phyloP scores from a whole-genome alignment of 2,888 invertebrate genomes.

The Drosophila parthenogenetica region DNA sequence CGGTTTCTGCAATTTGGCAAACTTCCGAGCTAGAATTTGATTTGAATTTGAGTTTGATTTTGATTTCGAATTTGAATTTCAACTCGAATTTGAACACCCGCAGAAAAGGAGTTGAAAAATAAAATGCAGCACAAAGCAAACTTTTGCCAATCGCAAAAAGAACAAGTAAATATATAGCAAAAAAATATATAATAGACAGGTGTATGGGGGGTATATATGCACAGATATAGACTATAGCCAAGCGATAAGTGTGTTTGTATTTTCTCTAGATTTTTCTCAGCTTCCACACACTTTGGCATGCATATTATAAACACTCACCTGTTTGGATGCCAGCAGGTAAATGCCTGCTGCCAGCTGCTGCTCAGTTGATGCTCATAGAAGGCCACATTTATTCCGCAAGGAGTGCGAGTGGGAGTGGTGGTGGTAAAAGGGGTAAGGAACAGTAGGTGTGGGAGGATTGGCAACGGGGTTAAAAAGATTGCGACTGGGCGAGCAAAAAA shows the following conservation, averaged over 20 bases:
- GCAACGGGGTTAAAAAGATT: conserved; percentile 24
- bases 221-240: conserved; percentile 1
- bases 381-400: conserved; percentile 50
- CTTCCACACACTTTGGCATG: conserved; percentile 65
- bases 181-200: neutral
- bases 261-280: conserved; percentile 46
- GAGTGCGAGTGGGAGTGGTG: neutral
- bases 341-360: conserved; percentile 33
- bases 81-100: neutral
- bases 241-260: conserved; percentile 19
- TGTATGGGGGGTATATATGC: neutral
- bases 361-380: conserved; percentile 41
- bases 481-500: conserved; percentile 18
- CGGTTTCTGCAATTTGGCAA: conserved; percentile 59
- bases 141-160: conserved; percentile 37
- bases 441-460: neutral
- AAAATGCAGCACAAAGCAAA: conserved; percentile 6
- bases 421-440: neutral
- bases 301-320: conserved; percentile 79
- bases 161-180: conserved; percentile 18
- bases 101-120: neutral
- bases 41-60: conserved; percentile 37
- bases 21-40: conserved; percentile 43
- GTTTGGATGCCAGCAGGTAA: conserved; percentile 59
- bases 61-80: conserved; percentile 36